Evolutionary conservation across 2,888 invertebrate genomes (phyloP).

Genomic region (Aspidiotus destructor): DNA sequence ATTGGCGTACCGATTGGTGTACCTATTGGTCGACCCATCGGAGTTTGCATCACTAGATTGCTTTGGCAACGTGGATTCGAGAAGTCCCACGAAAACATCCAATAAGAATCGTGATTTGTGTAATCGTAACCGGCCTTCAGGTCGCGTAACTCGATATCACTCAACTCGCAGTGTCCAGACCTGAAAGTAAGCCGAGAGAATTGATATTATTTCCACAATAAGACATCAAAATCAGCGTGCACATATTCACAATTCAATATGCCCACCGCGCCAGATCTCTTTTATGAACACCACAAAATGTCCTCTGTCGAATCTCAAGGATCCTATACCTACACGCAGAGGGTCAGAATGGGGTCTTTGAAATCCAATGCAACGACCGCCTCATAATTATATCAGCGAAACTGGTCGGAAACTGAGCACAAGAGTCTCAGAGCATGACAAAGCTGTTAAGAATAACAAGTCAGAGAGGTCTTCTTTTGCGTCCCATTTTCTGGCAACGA

Average conservation of each 20-base stretch:
- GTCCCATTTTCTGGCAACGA: no score
- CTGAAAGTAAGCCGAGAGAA: conserved; percentile 30
- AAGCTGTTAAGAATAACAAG: no score
- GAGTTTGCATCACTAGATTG: conserved; percentile 36
- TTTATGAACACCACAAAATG: no score
- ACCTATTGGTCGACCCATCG: conserved; percentile 18
- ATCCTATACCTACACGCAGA: no score
- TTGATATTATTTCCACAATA: not conserved
- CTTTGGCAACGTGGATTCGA: conserved; percentile 58
- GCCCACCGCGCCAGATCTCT: no score
- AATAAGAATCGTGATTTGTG: conserved; percentile 55
- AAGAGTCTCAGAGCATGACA: no score
- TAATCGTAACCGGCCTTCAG: conserved; percentile 64
- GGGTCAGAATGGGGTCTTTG: no score
- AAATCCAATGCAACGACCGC: no score
- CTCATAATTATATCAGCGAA: no score
- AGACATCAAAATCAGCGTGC: not conserved
- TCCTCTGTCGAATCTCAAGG: no score
- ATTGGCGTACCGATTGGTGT: not conserved
- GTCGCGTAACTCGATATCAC: conserved; percentile 67
- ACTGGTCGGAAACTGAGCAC: no score
- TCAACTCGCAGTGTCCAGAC: conserved; percentile 58
- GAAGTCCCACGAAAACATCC: conserved; percentile 69
- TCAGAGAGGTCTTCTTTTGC: no score
- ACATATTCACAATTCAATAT: not conserved